phyloP scores from a whole-genome alignment of 2,113 vertebrate genomes.

The Callithrix jacchus region DNA sequence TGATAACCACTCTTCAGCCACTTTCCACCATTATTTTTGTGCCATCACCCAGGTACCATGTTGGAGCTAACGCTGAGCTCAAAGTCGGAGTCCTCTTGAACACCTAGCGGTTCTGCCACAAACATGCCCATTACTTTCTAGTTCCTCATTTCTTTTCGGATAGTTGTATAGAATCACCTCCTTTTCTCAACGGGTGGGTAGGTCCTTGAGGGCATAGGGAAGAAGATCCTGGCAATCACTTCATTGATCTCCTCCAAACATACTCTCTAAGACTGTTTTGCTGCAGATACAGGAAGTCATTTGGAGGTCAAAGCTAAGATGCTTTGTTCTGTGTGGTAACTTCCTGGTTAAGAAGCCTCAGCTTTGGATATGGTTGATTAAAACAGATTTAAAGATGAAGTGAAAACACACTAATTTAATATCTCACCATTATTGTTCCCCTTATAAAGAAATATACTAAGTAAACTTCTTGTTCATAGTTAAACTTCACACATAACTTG shows the following conservation, averaged over 20 bases:
- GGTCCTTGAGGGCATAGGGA: background rate
- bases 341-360: background rate
- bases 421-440: background rate
- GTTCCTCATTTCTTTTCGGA: background rate
- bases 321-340: background rate
- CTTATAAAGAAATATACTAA: background rate
- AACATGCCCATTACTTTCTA: background rate
- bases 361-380: background rate
- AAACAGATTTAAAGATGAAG: background rate
- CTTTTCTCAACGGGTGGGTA: background rate
- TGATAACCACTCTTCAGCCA: background rate
- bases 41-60: background rate
- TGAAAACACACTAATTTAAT: constrained; percentile 7
- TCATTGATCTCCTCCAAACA: background rate
- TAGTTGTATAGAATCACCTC: background rate
- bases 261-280: background rate
- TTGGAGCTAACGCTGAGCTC: background rate
- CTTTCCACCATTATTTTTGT: background rate
- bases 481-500: background rate
- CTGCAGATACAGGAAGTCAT: background rate
- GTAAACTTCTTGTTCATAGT: background rate
- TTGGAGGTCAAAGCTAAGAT: background rate
- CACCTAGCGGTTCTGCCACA: background rate
- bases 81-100: background rate
- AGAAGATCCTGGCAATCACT: background rate